Conservation (phyloP, 2,888 invertebrate species). For the Idaea biselata region DNA sequence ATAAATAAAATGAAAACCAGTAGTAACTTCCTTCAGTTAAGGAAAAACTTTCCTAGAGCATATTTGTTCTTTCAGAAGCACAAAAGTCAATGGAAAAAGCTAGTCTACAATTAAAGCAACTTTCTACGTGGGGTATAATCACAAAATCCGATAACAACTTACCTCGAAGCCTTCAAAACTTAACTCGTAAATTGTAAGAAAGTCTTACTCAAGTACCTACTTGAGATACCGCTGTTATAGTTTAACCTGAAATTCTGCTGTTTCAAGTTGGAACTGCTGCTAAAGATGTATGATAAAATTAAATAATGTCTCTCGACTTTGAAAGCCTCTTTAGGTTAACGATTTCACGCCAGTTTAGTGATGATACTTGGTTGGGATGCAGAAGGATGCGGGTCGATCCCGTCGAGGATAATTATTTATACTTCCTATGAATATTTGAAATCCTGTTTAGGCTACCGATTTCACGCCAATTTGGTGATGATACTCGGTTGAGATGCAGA, state of each 20-base stretch:
- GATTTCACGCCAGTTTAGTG: background rate
- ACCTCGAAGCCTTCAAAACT: background rate
- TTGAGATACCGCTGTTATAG: background rate
- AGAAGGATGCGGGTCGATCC: too few species aligned
- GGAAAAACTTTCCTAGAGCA: background rate
- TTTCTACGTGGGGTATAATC: background rate
- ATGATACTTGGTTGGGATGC: too few species aligned
- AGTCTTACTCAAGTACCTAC: background rate
- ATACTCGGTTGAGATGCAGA: too few species aligned
- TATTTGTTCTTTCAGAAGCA: background rate
- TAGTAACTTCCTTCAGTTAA: background rate
- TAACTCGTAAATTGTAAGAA: background rate
- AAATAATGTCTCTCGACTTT: background rate
- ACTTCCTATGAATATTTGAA: too few species aligned
- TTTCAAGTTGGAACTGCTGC: background rate
- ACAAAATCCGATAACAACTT: background rate
- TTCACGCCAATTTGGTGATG: too few species aligned
- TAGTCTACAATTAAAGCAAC: background rate
- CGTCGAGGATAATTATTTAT: too few species aligned
- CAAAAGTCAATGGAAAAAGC: background rate
- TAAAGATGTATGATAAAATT: slow-evolving; percentile 1
- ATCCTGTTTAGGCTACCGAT: too few species aligned
- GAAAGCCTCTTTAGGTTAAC: background rate
- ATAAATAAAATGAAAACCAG: background rate
- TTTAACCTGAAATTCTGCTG: slow-evolving; percentile 1